Base-by-base conservation (phyloP, 2,113 vertebrate species). In the Ceratotherium simum region DNA sequence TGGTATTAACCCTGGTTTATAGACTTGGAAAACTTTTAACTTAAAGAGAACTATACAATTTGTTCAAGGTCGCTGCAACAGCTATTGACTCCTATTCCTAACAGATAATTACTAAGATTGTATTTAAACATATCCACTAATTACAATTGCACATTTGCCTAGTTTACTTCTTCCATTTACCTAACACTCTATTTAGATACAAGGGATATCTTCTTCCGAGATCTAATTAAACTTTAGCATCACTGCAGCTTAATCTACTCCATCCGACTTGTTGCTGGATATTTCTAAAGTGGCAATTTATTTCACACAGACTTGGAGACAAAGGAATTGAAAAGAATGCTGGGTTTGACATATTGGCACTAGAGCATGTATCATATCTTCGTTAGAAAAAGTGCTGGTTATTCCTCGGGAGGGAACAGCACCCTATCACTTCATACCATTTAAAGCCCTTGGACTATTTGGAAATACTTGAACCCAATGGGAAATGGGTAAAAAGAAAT, bases 71-170 rank as follows among this genome's bases (percentile, higher is more conserved):
- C 86, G 91, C 17, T 75, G 58, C 42, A 93, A 95, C 60, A 95
- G 33, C 72, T 91, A 75, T 89, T 6, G 11, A 91, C n/a, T 86
- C 33, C 33, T 95, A 79, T 87, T 97, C 89, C 93, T 96, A 95
- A 96, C 58, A 98, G 86, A 91, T 85, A 95, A 98, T 97, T 92
- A 92, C 64, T 76, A 80, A 96, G 70, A 73, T 25, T 92, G 83
- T 62, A 80, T 96, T 97, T 97, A 97, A 97, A 96, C 92, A 93
- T 81, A 97, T 83, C 48, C 70, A 81, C 75, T 96, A 96, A 96
- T 87, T 97, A 31, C 60, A 87, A 86, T 31, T 83, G 36, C n/a
- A 84, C 82, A 92, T 96, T 93, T 95, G 48, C 86, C 29, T 87
- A 27, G n/a, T 80, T 96, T 93, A 89, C 23, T 94, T 88, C 33